Evolutionary conservation across 23 tunicate genomes (phyloP).

Genomic region (Halocynthia aurantium): DNA sequence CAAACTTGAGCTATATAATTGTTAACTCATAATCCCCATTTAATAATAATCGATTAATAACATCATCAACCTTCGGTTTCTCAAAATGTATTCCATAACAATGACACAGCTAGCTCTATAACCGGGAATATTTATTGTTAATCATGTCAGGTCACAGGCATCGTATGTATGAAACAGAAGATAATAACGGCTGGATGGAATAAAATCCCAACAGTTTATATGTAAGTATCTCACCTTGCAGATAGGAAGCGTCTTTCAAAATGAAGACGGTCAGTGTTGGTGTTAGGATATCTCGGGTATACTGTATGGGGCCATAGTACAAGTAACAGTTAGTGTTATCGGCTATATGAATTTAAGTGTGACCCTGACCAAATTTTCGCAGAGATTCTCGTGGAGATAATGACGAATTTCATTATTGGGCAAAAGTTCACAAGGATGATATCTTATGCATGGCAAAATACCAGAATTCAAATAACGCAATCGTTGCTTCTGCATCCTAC

Average conservation of each 20-base stretch:
- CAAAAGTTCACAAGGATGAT: constrained; percentile 74
- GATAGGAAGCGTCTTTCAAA: not conserved
- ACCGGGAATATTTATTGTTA: too few relatives aligned
- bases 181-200: constrained; percentile 80
- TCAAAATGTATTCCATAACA: too few relatives aligned
- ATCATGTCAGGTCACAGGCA: constrained; percentile 55
- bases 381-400: constrained; percentile 14
- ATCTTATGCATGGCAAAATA: constrained; percentile 52
- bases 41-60: too few relatives aligned
- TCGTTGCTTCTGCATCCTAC: constrained; percentile 77
- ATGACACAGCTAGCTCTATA: too few relatives aligned
- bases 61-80: too few relatives aligned
- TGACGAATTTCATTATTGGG: constrained; percentile 30
- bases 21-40: too few relatives aligned
- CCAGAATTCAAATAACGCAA: constrained; percentile 31
- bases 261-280: not conserved
- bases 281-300: too few relatives aligned
- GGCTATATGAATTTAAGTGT: not conserved
- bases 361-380: not conserved
- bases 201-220: constrained; percentile 47
- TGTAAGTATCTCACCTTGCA: constrained; percentile 32
- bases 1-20: too few relatives aligned
- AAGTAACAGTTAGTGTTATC: not conserved
- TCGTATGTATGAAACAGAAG: constrained; percentile 58
- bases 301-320: not conserved